Evolutionary conservation across 2,113 vertebrate species (phyloP), one percentile per base, ranked within the genome.

Genomic region (Oreotrochilus melanogaster): DNA sequence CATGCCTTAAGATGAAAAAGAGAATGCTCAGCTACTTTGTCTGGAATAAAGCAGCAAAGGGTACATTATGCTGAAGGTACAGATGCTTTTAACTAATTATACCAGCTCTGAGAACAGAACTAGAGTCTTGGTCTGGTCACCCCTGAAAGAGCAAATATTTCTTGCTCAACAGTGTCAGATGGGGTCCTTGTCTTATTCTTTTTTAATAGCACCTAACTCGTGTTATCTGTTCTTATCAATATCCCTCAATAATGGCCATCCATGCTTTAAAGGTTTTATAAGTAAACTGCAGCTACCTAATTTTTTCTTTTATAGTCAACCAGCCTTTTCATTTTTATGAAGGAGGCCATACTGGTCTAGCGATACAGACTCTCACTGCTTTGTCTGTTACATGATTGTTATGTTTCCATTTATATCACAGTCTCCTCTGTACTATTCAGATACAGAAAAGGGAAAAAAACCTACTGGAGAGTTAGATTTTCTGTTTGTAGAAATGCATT

Each of bases 401-500:
- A 95, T 61, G 78, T 80, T 97, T 94, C 96, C 95, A 96, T 95
- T 96, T 95, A 95, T 96, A 97, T 86, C 82, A 56, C 87, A 61
- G 25, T 80, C 78, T 94, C 56, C 75, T 92, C 88, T 93, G 79
- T 94, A 90, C 90, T 93, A 86, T 96, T 96, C 89, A 96, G 82
- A 94, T 93, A 81, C 86, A 92, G 88, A 86, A 93, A 90, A 60
- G 83, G 30, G 30, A 87, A 74, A 88, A 89, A 74, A 10, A 5
- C 81, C 79, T 70, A 69, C 90, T 61, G 90, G 67, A 92, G 89
- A 75, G 92, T 78, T 93, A 83, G 78, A 83, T 88, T 83, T 94
- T 93, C 64, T 96, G 94, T 96, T 96, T 96, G 95, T 94, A 93
- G 92, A 88, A 96, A 94, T 88, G 88, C 79, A 92, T 90, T 95